These are phyloP conservation scores for Cistogaster globosa DNA, from an alignment of 2,888 invertebrate species.

Conservation along the genomic window DNA sequence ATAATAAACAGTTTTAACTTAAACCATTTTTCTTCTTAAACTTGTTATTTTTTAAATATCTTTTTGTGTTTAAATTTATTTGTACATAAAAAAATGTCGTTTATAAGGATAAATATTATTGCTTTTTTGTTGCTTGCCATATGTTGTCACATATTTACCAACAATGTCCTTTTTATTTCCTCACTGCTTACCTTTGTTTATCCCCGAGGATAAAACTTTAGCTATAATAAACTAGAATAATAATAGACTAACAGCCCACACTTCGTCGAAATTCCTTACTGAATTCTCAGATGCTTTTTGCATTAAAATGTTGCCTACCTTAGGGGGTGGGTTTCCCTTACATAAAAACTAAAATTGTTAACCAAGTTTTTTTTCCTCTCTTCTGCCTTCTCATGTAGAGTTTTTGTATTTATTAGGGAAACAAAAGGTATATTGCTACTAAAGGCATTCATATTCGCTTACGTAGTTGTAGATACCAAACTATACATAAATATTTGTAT, in stretches of 20 bases:
- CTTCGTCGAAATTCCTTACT: constrained; percentile 12
- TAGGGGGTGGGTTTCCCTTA: constrained; percentile 40
- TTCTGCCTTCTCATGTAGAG: not conserved
- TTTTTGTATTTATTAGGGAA: not conserved
- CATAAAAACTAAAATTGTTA: constrained; percentile 62
- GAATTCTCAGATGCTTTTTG: constrained; percentile 10
- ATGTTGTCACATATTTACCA: constrained; percentile 71
- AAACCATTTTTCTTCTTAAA: not conserved
- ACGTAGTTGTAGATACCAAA: not conserved
- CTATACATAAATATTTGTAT: not conserved
- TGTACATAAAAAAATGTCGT: constrained; percentile 58
- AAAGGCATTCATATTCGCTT: constrained; percentile 17
- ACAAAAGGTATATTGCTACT: constrained; percentile 64
- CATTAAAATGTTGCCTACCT: constrained; percentile 51
- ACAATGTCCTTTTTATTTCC: constrained; percentile 65
- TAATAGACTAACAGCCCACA: constrained; percentile 73
- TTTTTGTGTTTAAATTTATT: constrained; percentile 22
- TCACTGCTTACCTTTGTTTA: constrained; percentile 31
- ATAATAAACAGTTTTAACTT: not conserved
- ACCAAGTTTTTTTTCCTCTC: constrained; percentile 53
- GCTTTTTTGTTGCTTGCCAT: constrained; percentile 54
- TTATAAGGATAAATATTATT: constrained; percentile 50
- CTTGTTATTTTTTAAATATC: constrained; percentile 25
- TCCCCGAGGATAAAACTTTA: constrained; percentile 67
- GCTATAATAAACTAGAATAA: constrained; percentile 73